A percentile compares a stretch with the other conserved stretches of the same genome.
Conservation (phyloP, 2,888 invertebrate species). For the Marasmarcha lunaedactyla region DNA sequence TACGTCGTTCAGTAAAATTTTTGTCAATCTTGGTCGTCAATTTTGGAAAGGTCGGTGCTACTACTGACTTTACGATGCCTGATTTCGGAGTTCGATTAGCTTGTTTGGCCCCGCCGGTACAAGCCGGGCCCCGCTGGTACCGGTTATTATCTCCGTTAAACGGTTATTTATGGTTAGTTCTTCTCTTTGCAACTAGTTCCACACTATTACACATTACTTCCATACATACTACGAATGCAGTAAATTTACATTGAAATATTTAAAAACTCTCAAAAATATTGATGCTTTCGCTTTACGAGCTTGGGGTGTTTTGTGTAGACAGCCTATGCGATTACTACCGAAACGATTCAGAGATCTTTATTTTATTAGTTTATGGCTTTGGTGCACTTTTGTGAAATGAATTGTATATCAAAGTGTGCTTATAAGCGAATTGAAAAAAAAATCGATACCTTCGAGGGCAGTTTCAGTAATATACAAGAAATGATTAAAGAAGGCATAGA, state of each 20-base stretch:
- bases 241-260: slow-evolving; percentile 28
- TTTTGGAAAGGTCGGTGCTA: slow-evolving; percentile 31
- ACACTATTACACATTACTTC: slow-evolving; percentile 32
- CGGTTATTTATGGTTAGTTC: slow-evolving; percentile 39
- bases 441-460: slow-evolving; percentile 33
- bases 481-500: slow-evolving; percentile 31
- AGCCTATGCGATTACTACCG: slow-evolving; percentile 35
- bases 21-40: slow-evolving; percentile 32
- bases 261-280: slow-evolving; percentile 30
- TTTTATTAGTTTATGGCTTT: slow-evolving; percentile 40
- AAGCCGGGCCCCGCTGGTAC: slow-evolving; percentile 36
- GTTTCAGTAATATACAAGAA: slow-evolving; percentile 35
- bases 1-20: slow-evolving; percentile 29
- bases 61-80: slow-evolving; percentile 38
- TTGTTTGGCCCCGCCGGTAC: slow-evolving; percentile 42
- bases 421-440: slow-evolving; percentile 44
- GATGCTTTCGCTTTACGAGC: slow-evolving; percentile 32
- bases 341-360: slow-evolving; percentile 45
- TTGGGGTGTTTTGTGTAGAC: slow-evolving; percentile 45
- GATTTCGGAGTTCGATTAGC: slow-evolving; percentile 40
- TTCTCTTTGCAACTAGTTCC: slow-evolving; percentile 32
- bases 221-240: slow-evolving; percentile 31
- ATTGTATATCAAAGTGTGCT: slow-evolving; percentile 49
- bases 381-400: slow-evolving; percentile 47
- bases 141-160: slow-evolving; percentile 39